phyloP scores from a whole-genome alignment of 2,888 invertebrate genomes.

The Tholera decimalis region DNA sequence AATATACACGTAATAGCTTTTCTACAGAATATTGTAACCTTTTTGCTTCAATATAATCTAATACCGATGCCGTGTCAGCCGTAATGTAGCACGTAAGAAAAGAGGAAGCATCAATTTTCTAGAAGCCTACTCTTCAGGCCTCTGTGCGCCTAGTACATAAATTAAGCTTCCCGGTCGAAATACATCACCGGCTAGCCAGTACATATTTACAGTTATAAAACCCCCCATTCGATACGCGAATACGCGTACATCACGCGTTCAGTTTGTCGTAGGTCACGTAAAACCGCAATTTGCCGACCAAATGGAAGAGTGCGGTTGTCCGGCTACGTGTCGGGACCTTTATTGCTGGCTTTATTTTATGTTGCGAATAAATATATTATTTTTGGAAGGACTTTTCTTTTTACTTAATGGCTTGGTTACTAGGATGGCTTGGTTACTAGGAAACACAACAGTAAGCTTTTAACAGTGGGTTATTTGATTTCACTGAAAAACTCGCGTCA shows the following conservation, averaged over 20 bases:
- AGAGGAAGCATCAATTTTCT: conserved; percentile 16
- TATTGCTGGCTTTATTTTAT: conserved; percentile 76
- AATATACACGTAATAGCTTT: not conserved
- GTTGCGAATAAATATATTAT: conserved; percentile 57
- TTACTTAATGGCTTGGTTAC: not conserved
- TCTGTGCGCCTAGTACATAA: conserved; percentile 38
- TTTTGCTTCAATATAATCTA: too few species aligned
- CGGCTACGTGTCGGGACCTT: conserved; percentile 74
- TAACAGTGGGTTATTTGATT: too few species aligned
- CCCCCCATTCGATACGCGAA: conserved; percentile 51
- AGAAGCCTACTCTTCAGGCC: conserved; percentile 2
- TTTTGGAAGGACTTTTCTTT: conserved; percentile 43
- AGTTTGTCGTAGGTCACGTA: conserved; percentile 74
- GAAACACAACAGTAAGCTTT: too few species aligned
- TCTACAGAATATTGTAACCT: not conserved
- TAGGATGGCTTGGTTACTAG: too few species aligned
- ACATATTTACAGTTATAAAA: conserved; percentile 63
- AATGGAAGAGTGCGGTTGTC: conserved; percentile 77
- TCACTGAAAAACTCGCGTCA: too few species aligned
- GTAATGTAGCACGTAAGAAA: not conserved
- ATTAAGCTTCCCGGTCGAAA: conserved; percentile 27
- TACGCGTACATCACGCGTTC: conserved; percentile 63
- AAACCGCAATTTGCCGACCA: conserved; percentile 74
- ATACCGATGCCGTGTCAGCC: not conserved
- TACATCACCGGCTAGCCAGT: conserved; percentile 47